Evolutionary conservation across 2,113 vertebrate genomes (phyloP), one percentile per base, ranked within the genome.

Genomic region (Catagonus wagneri): DNA sequence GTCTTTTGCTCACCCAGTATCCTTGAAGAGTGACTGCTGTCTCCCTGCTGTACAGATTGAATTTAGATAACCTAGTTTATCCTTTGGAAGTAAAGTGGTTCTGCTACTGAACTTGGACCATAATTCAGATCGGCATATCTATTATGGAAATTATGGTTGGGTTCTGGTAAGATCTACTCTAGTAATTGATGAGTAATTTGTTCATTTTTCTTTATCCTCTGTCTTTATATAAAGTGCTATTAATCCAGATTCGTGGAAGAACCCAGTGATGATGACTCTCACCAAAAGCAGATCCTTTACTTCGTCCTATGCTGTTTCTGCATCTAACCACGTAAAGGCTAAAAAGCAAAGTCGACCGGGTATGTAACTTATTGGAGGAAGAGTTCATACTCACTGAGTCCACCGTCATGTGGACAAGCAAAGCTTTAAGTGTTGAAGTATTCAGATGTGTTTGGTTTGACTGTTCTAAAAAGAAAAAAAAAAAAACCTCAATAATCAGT

Each of bases 221-320:
- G 36, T n/a, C 95, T 97, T 96, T 60, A 7, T 97, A 44, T 44
- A 44, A 44, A 99, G 98, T 81, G 76, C 98, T 89, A 66, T 93
- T 85, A 85, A 72, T 96, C 97, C 98, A 65, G 99, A 99, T n/a
- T 98, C 98, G 15, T 99, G 99, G 99, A 99, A 98, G 98, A 99
- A 96, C 97, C 98, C 99, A 0, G 84, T 99, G 44, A 98, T 99
- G 98, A 98, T 99, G 98, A 99, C 99, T 85, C 98, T 99, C 97
- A 99, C 98, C 7, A 99, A 99, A 98, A 99, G 99, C 97, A 98
- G 99, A 92, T 99, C 99, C 84, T 99, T 99, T 98, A 99, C 99
- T 15, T 98, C 99, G 2, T 99, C 99, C 92, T 99, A 98, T 3
- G 85, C 99, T 39, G 96, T 99, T 95, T 98, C 99, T 95, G 98